A percentile compares a stretch with the other conserved stretches of the same genome.
phyloP scores from a whole-genome alignment of 2,113 vertebrate species.

The Anthoscopus minutus region DNA sequence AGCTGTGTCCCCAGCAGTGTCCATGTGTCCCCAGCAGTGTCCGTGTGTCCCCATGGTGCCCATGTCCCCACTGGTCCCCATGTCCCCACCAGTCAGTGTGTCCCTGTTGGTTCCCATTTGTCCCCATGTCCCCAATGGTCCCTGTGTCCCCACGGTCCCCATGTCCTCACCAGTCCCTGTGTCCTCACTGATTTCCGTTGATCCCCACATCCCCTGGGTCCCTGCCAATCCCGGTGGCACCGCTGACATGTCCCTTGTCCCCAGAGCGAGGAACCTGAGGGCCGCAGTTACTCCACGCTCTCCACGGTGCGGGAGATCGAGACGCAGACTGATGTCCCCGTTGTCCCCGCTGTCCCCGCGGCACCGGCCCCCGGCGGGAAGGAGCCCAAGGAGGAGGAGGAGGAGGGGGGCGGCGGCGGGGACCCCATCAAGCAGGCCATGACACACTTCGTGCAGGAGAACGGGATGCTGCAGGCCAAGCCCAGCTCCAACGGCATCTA shows the following conservation, averaged over 20 bases:
- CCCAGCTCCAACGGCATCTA: slow-evolving; percentile 81
- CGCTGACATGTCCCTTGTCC: background rate
- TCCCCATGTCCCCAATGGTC: background rate
- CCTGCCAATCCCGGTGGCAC: background rate
- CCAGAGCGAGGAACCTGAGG: slow-evolving; percentile 72
- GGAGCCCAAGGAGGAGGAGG: slow-evolving; percentile 29
- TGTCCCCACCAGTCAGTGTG: too few relatives aligned
- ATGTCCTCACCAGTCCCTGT: background rate
- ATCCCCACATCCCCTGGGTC: too few relatives aligned
- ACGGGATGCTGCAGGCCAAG: slow-evolving; percentile 80
- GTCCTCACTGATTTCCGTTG: too few relatives aligned
- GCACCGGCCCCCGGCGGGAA: background rate
- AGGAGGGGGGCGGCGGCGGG: slow-evolving; percentile 7
- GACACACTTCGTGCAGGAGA: slow-evolving; percentile 83
- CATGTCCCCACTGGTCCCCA: background rate
- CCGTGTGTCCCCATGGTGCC: too few relatives aligned
- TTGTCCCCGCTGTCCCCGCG: slow-evolving; percentile 39
- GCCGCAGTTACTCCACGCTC: slow-evolving; percentile 82
- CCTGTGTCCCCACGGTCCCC: background rate
- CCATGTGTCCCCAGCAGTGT: too few relatives aligned
- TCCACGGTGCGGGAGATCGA: slow-evolving; percentile 69
- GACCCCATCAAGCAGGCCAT: slow-evolving; percentile 80
- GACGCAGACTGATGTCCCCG: slow-evolving; percentile 72
- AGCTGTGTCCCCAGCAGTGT: too few relatives aligned
- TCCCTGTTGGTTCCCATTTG: too few relatives aligned